Evolutionary conservation across 2,888 invertebrate species (phyloP).

Genomic region (Hypolimnas misippus): DNA sequence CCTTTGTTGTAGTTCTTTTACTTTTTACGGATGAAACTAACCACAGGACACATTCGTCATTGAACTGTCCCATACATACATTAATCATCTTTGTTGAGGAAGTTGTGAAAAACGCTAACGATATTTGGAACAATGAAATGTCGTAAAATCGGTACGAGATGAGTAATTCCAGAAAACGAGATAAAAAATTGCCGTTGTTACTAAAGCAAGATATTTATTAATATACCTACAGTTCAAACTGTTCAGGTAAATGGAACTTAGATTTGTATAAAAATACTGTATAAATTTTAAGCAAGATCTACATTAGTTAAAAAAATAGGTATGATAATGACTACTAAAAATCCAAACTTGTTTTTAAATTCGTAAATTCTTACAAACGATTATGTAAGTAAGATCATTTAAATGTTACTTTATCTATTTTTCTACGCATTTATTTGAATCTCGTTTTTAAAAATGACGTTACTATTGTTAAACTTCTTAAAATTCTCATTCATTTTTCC

Average conservation of each 20-base stretch:
- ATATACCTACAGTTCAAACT: not conserved
- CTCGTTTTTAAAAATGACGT: too few species aligned
- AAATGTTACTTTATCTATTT: too few species aligned
- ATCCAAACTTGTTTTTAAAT: too few species aligned
- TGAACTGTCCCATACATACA: constrained; percentile 19
- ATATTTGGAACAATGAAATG: not conserved
- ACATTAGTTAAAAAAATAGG: too few species aligned
- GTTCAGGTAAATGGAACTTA: not conserved
- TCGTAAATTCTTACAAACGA: too few species aligned
- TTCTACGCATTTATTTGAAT: too few species aligned
- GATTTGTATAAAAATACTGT: too few species aligned
- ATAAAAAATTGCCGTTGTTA: not conserved
- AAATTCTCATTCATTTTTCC: too few species aligned
- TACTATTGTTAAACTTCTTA: too few species aligned
- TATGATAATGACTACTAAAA: too few species aligned
- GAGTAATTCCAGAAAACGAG: not conserved
- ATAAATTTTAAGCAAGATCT: too few species aligned
- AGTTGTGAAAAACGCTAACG: not conserved
- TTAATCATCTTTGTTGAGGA: constrained; percentile 18
- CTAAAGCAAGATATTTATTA: not conserved
- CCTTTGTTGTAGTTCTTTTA: not conserved
- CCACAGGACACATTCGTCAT: constrained; percentile 10
- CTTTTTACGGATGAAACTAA: not conserved
- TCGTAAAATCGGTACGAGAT: not conserved
- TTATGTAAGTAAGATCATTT: too few species aligned